phyloP scores from a whole-genome alignment of 2,797 vertebrate genomes.

The Lithobates pipiens region DNA sequence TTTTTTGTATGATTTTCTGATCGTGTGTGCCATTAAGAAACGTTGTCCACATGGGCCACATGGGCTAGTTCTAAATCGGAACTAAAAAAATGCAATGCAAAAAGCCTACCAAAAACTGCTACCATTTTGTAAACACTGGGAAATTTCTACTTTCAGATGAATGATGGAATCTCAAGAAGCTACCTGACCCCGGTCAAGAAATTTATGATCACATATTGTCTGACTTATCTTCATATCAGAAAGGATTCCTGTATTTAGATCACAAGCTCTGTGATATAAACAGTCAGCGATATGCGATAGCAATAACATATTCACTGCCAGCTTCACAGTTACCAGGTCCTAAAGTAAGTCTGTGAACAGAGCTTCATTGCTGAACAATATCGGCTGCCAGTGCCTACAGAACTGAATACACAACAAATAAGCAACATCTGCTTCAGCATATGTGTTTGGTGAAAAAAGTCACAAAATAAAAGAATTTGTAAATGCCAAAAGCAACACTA shows the following conservation, averaged over 20 bases:
- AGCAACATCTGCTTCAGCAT: constrained; percentile 87
- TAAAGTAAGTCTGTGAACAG: constrained; percentile 79
- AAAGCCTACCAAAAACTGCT: no score
- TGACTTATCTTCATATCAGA: neutral
- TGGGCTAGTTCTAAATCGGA: no score
- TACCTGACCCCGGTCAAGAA: neutral
- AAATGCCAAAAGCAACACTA: constrained; percentile 88
- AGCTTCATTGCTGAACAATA: constrained; percentile 84
- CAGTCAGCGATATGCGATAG: constrained; percentile 74
- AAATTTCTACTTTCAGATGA: no score
- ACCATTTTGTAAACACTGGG: no score
- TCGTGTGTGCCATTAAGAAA: no score
- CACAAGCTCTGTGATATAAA: constrained; percentile 69
- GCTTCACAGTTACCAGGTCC: constrained; percentile 74
- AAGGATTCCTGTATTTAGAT: constrained; percentile 26
- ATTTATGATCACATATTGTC: neutral
- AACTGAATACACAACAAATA: constrained; percentile 88
- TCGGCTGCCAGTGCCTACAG: constrained; percentile 84
- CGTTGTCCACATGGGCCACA: no score
- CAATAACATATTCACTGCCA: constrained; percentile 72
- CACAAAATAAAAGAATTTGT: constrained; percentile 88
- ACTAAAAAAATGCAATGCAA: no score
- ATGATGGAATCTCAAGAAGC: neutral
- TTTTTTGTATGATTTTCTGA: no score
- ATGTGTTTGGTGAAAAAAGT: constrained; percentile 82